Conservation (phyloP, 2,888 invertebrate genomes). For the Glyphotaelius pellucidus region DNA sequence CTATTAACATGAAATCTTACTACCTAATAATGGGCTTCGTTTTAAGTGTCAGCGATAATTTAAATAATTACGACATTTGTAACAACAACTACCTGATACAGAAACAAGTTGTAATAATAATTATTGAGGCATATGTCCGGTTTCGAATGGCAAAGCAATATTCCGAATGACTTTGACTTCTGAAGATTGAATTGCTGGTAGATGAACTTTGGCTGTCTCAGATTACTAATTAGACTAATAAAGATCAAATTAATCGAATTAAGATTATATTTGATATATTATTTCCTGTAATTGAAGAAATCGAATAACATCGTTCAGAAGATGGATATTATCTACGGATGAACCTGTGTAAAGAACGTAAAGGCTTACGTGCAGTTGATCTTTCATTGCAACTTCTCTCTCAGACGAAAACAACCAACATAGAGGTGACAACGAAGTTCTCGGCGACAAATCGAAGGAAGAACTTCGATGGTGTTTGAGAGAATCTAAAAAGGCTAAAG, state of each 20-base stretch:
- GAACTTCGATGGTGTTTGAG: background rate
- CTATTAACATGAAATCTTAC: background rate
- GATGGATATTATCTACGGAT: background rate
- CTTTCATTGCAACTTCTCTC: background rate
- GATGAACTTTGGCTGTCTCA: background rate
- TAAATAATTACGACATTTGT: background rate
- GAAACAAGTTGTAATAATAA: background rate
- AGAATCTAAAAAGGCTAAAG: background rate
- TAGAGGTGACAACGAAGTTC: too few relatives aligned
- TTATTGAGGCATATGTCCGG: background rate
- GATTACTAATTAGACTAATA: background rate
- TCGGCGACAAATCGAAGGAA: background rate
- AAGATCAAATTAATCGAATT: background rate
- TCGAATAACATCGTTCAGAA: background rate
- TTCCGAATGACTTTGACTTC: background rate
- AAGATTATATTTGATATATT: background rate
- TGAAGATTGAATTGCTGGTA: background rate
- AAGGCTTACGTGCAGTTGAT: background rate
- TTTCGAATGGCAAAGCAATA: background rate
- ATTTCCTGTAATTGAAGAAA: background rate
- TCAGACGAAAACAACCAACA: too few relatives aligned
- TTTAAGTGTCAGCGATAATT: background rate
- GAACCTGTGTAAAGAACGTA: background rate
- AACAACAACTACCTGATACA: background rate
- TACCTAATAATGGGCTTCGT: background rate